Evolutionary conservation across 2,888 invertebrate species (phyloP), one percentile per base, ranked within the genome.

Genomic region (Prosapia bicincta): DNA sequence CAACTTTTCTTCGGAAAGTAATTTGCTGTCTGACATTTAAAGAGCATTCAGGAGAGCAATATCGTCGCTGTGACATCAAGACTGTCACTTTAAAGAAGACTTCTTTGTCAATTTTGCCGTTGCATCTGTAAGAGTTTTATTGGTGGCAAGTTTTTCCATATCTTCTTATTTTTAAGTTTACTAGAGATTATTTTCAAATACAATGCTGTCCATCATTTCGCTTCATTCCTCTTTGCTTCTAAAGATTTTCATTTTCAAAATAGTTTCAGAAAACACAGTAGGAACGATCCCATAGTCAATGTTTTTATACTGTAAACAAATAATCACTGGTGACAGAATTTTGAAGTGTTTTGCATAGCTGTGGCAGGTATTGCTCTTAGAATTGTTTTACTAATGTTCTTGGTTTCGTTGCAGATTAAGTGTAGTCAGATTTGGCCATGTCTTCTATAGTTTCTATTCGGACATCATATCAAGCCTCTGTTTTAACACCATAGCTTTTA

Each of bases 141-240:
- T 66, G 24, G 66, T 20, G 10, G 72, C 72, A 65, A 72, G 72
- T 72, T 26, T 38, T 23, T 73, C 73, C 73, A 73, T 73, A 23
- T 32, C 66, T 73, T 32, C 68, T 66, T 67, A 30, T 38, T 26
- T 32, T 73, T 30, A 32, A 1, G 24, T 68, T 67, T 30, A 25
- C 68, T 54, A 20, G 54, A 26, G 73, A 38, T 68, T 38, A 30
- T 73, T 66, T 68, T 73, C 38, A 32, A 24, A 26, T 32, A 28
- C 54, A 66, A 66, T 72, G 20, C 66, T 66, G n/a, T n/a, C 65
- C 28, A 15, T 26, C 30, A 72, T 26, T 66, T 66, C 28, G 54
- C 7, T 66, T 65, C 72, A 72, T 72, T 30, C 26, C 20, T 65
- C 72, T 30, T 72, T 24, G 30, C 23, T 72, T 72, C 72, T 72